phyloP scores from a whole-genome alignment of 2,888 invertebrate genomes.

The Crematogaster levior region DNA sequence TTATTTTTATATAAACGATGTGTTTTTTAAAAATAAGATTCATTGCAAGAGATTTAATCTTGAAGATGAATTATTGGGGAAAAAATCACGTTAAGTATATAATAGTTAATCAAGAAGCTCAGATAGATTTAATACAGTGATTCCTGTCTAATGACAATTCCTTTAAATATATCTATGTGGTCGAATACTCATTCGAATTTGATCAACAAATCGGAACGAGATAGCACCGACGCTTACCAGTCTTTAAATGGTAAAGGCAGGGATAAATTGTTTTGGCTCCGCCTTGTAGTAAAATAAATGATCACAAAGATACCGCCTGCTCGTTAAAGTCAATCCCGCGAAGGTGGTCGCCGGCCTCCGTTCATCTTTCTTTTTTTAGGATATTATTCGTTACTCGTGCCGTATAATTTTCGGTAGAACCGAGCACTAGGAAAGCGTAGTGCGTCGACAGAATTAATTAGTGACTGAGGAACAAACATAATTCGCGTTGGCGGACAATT shows the following conservation, averaged over 20 bases:
- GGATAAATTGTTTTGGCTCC: constrained; percentile 55
- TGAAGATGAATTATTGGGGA: neutral
- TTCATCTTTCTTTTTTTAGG: constrained; percentile 23
- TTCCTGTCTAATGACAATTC: neutral
- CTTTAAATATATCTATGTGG: neutral
- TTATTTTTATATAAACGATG: neutral
- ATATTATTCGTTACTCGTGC: constrained; percentile 31
- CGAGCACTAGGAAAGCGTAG: constrained; percentile 21
- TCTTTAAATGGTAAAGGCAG: constrained; percentile 45
- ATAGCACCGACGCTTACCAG: constrained; percentile 27
- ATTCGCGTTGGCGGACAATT: constrained; percentile 6
- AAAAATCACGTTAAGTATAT: constrained; percentile 9
- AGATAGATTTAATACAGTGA: neutral
- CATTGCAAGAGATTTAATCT: neutral
- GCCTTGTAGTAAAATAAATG: constrained; percentile 57
- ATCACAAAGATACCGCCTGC: constrained; percentile 58
- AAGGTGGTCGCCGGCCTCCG: constrained; percentile 43
- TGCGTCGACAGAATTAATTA: constrained; percentile 25
- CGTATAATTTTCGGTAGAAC: constrained; percentile 39
- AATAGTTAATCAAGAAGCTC: neutral
- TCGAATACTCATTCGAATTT: constrained; percentile 14
- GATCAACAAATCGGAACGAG: constrained; percentile 34
- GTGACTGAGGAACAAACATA: constrained; percentile 11
- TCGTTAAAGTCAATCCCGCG: constrained; percentile 53
- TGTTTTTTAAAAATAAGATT: neutral